Conservation (phyloP, 2,113 vertebrate species). For the Panthera leo region DNA sequence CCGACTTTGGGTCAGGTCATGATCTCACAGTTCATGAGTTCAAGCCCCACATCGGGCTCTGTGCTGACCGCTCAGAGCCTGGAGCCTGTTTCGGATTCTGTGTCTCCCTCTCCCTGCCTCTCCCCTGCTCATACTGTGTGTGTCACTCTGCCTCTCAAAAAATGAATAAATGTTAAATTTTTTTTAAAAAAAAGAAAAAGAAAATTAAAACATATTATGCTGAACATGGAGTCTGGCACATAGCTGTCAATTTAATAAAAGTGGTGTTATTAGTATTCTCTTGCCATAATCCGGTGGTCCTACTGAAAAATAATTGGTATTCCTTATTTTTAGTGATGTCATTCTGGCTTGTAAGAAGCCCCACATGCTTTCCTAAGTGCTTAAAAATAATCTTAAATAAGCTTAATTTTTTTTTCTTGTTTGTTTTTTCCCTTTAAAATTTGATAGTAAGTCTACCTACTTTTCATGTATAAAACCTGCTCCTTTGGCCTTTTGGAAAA, state of each 20-base stretch:
- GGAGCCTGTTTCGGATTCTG: too few relatives aligned
- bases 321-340: neutral
- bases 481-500: neutral
- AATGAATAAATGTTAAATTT: too few relatives aligned
- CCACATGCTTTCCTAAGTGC: neutral
- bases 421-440: neutral
- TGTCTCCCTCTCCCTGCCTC: too few relatives aligned
- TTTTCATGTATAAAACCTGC: neutral
- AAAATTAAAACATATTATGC: neutral
- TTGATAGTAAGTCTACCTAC: neutral
- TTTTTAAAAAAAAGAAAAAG: too few relatives aligned
- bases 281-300: neutral
- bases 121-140: too few relatives aligned
- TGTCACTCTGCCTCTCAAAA: too few relatives aligned
- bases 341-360: neutral
- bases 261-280: neutral
- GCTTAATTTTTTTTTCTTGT: neutral
- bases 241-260: neutral
- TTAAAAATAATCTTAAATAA: neutral
- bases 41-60: fast-evolving
- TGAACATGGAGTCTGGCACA: neutral
- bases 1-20: too few relatives aligned
- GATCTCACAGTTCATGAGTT: too few relatives aligned
- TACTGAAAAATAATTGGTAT: neutral
- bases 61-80: too few relatives aligned